phyloP scores from a whole-genome alignment of 2,797 vertebrate species.

The Myotis myotis region DNA sequence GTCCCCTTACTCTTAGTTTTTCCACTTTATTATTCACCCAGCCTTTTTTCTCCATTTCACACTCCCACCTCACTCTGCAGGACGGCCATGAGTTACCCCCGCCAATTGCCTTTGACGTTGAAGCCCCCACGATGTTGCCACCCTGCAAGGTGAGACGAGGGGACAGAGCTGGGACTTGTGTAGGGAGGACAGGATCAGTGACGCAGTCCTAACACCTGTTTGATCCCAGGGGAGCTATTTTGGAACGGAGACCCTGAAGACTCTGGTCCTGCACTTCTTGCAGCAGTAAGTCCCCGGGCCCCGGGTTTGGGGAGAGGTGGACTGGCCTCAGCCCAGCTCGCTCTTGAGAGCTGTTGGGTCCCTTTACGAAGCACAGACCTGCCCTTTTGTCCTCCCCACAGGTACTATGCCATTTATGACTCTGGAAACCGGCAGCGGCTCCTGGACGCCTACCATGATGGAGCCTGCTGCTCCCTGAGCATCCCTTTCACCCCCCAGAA shows the following conservation, averaged over 20 bases:
- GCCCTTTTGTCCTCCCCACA: slow-evolving; percentile 8
- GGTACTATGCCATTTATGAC: slow-evolving; percentile 92
- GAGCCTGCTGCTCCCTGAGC: slow-evolving; percentile 92
- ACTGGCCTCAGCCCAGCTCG: neutral
- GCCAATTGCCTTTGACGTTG: slow-evolving; percentile 93
- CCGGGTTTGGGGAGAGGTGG: fast-evolving
- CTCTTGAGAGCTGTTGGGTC: neutral
- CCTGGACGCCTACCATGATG: slow-evolving; percentile 93
- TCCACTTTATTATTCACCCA: neutral
- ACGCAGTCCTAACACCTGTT: neutral
- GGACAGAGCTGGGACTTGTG: neutral
- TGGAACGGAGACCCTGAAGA: slow-evolving; percentile 91
- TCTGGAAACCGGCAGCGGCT: slow-evolving; percentile 92
- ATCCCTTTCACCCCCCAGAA: slow-evolving; percentile 87
- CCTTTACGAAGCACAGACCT: neutral
- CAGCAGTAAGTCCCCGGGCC: slow-evolving; percentile 89
- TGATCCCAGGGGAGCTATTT: slow-evolving; percentile 91
- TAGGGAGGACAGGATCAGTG: neutral
- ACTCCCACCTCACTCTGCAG: slow-evolving; percentile 74
- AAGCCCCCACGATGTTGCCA: slow-evolving; percentile 89
- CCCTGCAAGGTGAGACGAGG: slow-evolving; percentile 85
- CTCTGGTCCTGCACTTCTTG: slow-evolving; percentile 89
- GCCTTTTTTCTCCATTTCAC: neutral
- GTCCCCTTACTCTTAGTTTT: neutral
- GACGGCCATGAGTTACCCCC: slow-evolving; percentile 92